Percentiles rank a stretch among this genome's conserved stretches.
Conservation (phyloP, 2,113 vertebrate genomes). For the Centropristis striata region DNA sequence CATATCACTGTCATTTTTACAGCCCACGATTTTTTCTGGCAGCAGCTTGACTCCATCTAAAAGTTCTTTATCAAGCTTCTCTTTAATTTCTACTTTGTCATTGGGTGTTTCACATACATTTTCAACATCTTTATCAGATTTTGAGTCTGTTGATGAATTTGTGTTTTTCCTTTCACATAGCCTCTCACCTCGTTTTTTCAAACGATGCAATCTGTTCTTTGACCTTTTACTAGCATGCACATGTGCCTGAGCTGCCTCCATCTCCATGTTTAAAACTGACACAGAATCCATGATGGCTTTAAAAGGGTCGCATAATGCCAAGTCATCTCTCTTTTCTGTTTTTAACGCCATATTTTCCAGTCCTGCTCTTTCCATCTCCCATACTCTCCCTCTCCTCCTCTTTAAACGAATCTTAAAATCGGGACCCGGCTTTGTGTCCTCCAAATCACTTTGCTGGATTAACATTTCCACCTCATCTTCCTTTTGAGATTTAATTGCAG, state of each 20-base stretch:
- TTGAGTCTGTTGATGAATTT: neutral
- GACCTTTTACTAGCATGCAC: slow-evolving; percentile 77
- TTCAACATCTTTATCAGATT: slow-evolving; percentile 25
- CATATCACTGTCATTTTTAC: neutral
- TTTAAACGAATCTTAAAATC: slow-evolving; percentile 85
- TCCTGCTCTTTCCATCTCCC: slow-evolving; percentile 80
- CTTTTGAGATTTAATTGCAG: neutral
- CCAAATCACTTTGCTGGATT: slow-evolving; percentile 16
- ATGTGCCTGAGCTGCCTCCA: slow-evolving; percentile 82
- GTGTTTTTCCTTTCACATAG: slow-evolving; percentile 28
- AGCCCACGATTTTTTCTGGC: slow-evolving; percentile 9
- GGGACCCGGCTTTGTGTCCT: slow-evolving; percentile 59
- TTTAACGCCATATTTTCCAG: slow-evolving; percentile 49
- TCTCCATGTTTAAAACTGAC: slow-evolving; percentile 84
- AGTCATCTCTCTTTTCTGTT: slow-evolving; percentile 50
- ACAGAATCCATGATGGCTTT: slow-evolving; percentile 86
- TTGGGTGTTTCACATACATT: neutral
- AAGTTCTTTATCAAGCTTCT: neutral
- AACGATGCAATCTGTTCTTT: slow-evolving; percentile 73
- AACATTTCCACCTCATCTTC: slow-evolving; percentile 10
- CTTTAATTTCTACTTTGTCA: slow-evolving; percentile 35
- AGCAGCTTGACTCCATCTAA: neutral
- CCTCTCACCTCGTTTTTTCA: slow-evolving; percentile 66
- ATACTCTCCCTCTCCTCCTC: slow-evolving; percentile 81
- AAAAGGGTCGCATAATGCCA: slow-evolving; percentile 74